These are phyloP conservation scores for Mola mola DNA, from an alignment of 2,113 vertebrate genomes.

Conservation along the genomic window DNA sequence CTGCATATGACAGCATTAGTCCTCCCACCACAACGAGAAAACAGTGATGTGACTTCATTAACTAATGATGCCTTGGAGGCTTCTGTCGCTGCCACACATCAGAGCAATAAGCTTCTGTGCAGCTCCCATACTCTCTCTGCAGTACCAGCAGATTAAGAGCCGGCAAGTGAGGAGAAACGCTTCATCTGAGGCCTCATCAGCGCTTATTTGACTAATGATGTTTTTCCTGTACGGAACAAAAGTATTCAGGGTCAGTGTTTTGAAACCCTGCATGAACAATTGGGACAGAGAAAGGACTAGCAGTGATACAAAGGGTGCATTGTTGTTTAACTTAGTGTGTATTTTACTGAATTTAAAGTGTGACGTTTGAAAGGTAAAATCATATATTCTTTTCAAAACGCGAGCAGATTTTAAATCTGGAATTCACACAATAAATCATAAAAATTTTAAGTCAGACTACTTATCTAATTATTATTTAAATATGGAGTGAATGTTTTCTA, in stretches of 20 bases:
- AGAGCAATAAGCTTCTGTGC: slow-evolving; percentile 8
- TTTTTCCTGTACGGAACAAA: background rate
- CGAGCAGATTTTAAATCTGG: too few relatives aligned
- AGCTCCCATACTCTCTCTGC: background rate
- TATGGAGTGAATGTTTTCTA: too few relatives aligned
- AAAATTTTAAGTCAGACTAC: background rate
- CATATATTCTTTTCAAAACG: background rate
- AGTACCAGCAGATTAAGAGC: slow-evolving; percentile 8
- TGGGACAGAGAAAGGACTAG: background rate
- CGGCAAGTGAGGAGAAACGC: slow-evolving; percentile 16
- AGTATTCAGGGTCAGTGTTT: slow-evolving; percentile 3
- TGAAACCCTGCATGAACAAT: background rate
- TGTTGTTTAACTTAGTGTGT: background rate
- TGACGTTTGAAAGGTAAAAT: background rate
- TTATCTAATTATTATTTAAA: too few relatives aligned
- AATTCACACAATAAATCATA: background rate
- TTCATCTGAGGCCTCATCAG: slow-evolving; percentile 24
- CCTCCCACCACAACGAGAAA: too few relatives aligned
- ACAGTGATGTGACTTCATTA: slow-evolving; percentile 12
- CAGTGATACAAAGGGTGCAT: background rate
- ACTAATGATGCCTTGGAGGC: background rate
- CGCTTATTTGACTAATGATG: slow-evolving; percentile 2
- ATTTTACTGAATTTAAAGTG: background rate
- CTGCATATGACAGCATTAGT: too few relatives aligned
- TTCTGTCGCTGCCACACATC: background rate